Evolutionary conservation across 2,797 vertebrate genomes (phyloP).

Genomic region (Atherinosoma microstoma): DNA sequence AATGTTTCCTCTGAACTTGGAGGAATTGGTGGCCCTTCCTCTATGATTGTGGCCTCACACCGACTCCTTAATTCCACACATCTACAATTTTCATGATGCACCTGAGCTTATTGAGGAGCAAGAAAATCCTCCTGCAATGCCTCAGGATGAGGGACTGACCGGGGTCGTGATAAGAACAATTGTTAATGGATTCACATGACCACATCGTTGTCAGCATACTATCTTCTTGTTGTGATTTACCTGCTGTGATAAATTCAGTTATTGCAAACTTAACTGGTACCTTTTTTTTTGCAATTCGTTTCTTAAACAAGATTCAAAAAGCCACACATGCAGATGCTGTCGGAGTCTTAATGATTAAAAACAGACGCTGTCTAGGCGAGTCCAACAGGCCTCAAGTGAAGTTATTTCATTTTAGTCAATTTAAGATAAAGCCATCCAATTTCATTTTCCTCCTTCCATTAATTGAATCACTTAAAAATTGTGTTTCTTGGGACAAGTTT

Average conservation of each 20-base stretch:
- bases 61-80: no score
- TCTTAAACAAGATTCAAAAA: constrained; percentile 36
- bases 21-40: no score
- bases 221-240: constrained; percentile 58
- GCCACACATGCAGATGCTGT: constrained; percentile 48
- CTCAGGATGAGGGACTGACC: no score
- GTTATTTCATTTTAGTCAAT: constrained; percentile 46
- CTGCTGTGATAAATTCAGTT: constrained; percentile 63
- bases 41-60: no score
- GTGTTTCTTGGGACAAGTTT: constrained; percentile 41
- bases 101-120: no score
- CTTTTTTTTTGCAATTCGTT: constrained; percentile 42
- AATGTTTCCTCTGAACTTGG: no score
- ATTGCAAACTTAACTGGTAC: constrained; percentile 61
- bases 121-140: no score
- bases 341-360: constrained; percentile 69
- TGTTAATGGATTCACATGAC: constrained; percentile 12
- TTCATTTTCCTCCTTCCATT: constrained; percentile 57
- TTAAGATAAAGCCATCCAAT: constrained; percentile 65
- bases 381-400: constrained; percentile 45
- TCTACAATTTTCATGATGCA: no score
- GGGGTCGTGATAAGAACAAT: constrained; percentile 3
- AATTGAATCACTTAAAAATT: constrained; percentile 55
- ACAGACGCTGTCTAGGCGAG: constrained; percentile 38
- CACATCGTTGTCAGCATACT: constrained; percentile 29